Evolutionary conservation across 2,113 vertebrate species (phyloP), one percentile per base, ranked within the genome.

Genomic region (Carettochelys insculpta): DNA sequence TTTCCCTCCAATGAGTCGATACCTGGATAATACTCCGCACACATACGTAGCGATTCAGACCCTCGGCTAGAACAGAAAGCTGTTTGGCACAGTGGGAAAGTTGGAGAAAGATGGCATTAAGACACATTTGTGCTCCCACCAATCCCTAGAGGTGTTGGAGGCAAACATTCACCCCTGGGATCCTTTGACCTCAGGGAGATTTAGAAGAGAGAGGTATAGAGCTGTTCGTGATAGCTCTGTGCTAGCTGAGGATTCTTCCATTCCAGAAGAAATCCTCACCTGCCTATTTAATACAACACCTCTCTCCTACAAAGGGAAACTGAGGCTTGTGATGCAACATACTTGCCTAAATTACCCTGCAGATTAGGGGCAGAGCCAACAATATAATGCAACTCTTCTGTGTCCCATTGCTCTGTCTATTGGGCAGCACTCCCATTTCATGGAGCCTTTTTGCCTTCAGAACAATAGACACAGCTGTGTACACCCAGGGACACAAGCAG

Each of bases 381-480:
- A 73, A 73, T 13, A 73, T 38, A 65, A n/a, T 4, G 6, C 16
- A 65, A 34, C 20, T 43, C 24, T 45, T 16, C 10, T 56, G n/a
- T 85, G 48, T 19, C 77, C 52, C 31, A 90, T 22, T 54, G 43
- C 52, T 22, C 5, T 73, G 11, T 27, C 68, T 24, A 73, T 38
- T 73, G n/a, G 38, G 25, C 38, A 54, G 38, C 3, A 80, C 19
- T 31, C 34, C 34, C 48, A 29, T 2, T 1, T 51, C 20, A 43
- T 5, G 9, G 34, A 34, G 53, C 22, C 11, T 73, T 73, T 73
- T 10, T 73, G 22, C 24, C 38, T 11, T 12, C 20, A 43, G 24
- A 73, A 22, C n/a, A 41, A 43, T 25, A 45, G 27, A 10, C 19
- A 86, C 0, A 0, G 12, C 24, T 41, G 29, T 47, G n/a, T 1